These are phyloP conservation scores for Lycophotia porphyrea DNA, from an alignment of 2,888 invertebrate genomes.

Conservation along the genomic window DNA sequence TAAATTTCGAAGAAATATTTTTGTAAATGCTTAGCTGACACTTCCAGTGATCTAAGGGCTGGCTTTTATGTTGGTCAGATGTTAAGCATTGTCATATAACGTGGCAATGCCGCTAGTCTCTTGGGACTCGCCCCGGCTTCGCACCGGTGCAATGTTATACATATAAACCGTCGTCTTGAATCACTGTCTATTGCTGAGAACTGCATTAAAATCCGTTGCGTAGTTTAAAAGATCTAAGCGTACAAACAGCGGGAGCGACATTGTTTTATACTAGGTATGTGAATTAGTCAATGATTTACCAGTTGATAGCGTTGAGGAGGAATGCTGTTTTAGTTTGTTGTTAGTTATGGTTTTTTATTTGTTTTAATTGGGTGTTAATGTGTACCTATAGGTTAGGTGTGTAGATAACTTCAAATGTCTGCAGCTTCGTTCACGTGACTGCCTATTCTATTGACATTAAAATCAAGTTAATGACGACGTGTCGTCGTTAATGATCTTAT, in stretches of 20 bases:
- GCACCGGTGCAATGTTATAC: too few relatives aligned
- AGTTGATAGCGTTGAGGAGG: not conserved
- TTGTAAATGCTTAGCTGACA: not conserved
- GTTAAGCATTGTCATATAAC: not conserved
- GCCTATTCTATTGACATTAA: not conserved
- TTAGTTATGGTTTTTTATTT: not conserved
- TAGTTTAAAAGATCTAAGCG: too few relatives aligned
- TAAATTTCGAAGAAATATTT: not conserved
- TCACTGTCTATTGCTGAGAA: too few relatives aligned
- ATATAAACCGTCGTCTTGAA: too few relatives aligned
- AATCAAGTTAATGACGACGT: not conserved
- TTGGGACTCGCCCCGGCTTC: too few relatives aligned
- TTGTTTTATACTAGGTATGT: too few relatives aligned
- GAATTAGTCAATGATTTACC: too few relatives aligned
- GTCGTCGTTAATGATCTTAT: not conserved
- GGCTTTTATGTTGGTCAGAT: not conserved
- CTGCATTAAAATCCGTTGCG: too few relatives aligned
- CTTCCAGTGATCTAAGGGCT: too few relatives aligned
- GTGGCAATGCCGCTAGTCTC: not conserved
- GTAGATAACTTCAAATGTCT: not conserved
- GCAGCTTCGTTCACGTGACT: not conserved
- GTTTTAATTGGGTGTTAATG: not conserved
- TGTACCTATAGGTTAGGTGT: not conserved
- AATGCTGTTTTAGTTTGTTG: not conserved
- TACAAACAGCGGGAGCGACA: too few relatives aligned